Base-by-base conservation (phyloP, 2,888 invertebrate genomes). In the Nebria salina region DNA sequence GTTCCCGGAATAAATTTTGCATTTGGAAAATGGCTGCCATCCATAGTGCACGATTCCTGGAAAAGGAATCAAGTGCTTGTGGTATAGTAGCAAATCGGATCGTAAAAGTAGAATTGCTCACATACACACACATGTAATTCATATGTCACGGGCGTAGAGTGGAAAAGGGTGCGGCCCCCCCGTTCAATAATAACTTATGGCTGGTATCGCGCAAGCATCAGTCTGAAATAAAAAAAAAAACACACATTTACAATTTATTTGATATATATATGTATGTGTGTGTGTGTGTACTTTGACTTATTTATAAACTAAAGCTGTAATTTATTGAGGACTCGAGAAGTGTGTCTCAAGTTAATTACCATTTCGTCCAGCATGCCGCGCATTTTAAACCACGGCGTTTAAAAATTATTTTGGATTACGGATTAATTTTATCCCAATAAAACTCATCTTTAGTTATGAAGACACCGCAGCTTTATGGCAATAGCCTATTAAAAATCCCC, bases 251-350 rank as follows among this genome's bases (percentile, higher is more conserved):
- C 66, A 15, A 66, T 66, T 25, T 25, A 66, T 66, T 25, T 66
- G 11, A 13, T 15, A 66, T 66, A 13, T 66, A 66, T 15, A 25
- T 66, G 5, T 2, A 15, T 65, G 2, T 65, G 65, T 65, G 65
- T 65, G 65, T 65, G 65, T 65, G 65, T 65, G 65, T 65, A 13
- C 15, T 54, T 42, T n/a, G 20, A 26, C 65, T 68, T 80, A 80
- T 79, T 79, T 79, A 79, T 79, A 74, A 79, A 79, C 65, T 65
- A 13, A 42, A 11, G 64, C 42, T 7, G 80, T 80, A 68, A 80
- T 81, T 81, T 81, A 81, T 81, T 72, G 81, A 43, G 72, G 76
- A 75, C 76, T 76, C 70, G n/a, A 81, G 81, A 81, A 81, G 81
- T 81, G 81, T 81, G 81, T 75, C 81, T 42, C 6, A 11, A 76